These are phyloP conservation scores for Teleogryllus occipitalis DNA, from an alignment of 1,140 invertebrate species.

Conservation along the genomic window DNA sequence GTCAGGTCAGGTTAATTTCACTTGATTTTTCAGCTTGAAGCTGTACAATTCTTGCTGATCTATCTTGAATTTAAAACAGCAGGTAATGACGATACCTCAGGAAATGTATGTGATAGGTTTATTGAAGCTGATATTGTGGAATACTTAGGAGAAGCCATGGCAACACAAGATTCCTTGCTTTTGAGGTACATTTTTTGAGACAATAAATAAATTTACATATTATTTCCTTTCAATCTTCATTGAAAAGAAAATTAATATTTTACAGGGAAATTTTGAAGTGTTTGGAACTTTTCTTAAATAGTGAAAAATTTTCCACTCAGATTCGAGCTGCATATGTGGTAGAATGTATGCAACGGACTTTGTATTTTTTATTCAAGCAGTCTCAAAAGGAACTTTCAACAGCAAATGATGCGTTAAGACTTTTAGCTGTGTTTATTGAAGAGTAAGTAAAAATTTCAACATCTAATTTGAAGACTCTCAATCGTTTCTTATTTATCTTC, in stretches of 20 bases:
- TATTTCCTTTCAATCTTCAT: background rate
- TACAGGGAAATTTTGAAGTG: constrained; percentile 9
- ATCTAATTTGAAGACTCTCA: background rate
- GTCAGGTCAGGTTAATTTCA: background rate
- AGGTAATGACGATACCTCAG: background rate
- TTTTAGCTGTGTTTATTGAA: background rate
- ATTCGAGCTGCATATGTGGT: constrained; percentile 7
- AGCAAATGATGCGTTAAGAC: background rate
- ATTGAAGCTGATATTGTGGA: constrained; percentile 11
- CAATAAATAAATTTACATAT: background rate
- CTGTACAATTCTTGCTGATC: background rate
- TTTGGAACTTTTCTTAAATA: background rate
- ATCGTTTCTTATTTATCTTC: background rate
- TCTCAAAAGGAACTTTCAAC: background rate
- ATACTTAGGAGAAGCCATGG: constrained; percentile 11
- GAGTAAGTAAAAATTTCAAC: background rate
- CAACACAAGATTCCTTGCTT: background rate
- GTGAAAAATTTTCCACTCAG: constrained; percentile 8
- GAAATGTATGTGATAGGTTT: background rate
- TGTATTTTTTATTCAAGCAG: background rate
- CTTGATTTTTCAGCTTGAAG: background rate
- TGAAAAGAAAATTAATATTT: background rate
- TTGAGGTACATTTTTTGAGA: background rate
- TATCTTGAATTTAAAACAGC: background rate
- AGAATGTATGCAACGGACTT: background rate